A percentile compares a stretch with the other conserved stretches of the same genome.
These are phyloP conservation scores for Agrochola lychnidis DNA, from an alignment of 2,888 invertebrate genomes.

Conservation along the genomic window DNA sequence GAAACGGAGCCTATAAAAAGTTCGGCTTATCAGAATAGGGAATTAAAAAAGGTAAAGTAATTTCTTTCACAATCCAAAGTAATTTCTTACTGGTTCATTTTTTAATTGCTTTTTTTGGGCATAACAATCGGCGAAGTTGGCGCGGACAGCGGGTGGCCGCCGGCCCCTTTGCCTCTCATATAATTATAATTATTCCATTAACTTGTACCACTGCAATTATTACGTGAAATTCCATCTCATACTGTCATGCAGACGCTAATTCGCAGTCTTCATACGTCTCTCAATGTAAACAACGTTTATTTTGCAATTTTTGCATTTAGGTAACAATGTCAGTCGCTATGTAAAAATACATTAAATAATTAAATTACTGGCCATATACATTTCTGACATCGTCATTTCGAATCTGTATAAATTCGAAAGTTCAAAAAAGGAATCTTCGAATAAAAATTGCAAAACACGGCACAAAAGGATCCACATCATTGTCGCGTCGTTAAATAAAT, in stretches of 20 bases:
- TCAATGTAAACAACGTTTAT: conserved; percentile 46
- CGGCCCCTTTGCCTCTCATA: conserved; percentile 85
- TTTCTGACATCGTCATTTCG: conserved; percentile 47
- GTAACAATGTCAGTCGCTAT: conserved; percentile 35
- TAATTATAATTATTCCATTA: conserved; percentile 90
- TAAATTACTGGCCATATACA: conserved; percentile 49
- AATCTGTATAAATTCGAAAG: conserved; percentile 46
- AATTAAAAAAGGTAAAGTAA: conserved; percentile 71
- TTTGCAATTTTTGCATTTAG: conserved; percentile 37
- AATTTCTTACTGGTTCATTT: conserved; percentile 83
- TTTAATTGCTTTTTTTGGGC: conserved; percentile 89
- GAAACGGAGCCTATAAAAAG: conserved; percentile 74
- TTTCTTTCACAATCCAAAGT: conserved; percentile 80
- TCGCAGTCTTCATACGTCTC: conserved; percentile 52
- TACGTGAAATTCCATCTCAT: conserved; percentile 82
- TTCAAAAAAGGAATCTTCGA: conserved; percentile 51
- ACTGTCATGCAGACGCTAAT: conserved; percentile 72
- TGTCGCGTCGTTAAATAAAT: conserved; percentile 71
- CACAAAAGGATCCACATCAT: conserved; percentile 68
- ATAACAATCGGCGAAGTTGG: conserved; percentile 85
- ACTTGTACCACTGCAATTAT: conserved; percentile 87
- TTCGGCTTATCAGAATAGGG: conserved; percentile 72
- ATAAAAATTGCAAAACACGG: conserved; percentile 56
- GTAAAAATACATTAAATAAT: conserved; percentile 43
- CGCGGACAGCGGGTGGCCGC: conserved; percentile 87